Percentiles rank a stretch among this genome's conserved stretches.
Conservation (phyloP, 2,888 invertebrate genomes). For the Plebejus argus region DNA sequence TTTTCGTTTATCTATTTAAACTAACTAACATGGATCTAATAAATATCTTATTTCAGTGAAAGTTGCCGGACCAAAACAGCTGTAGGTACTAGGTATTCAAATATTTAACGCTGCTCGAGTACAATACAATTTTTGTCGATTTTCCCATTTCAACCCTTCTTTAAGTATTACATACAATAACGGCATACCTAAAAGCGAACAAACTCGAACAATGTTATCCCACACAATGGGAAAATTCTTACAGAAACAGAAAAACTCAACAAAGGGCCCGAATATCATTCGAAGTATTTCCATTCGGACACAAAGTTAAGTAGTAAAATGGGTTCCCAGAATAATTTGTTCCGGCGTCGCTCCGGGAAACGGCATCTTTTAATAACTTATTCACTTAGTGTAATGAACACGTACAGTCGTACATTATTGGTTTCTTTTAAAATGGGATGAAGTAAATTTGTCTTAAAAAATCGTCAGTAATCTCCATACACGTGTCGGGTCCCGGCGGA, state of each 20-base stretch:
- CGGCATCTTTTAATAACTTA: background rate
- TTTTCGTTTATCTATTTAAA: too few species aligned
- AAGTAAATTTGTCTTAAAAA: background rate
- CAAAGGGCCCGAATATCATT: conserved; percentile 8
- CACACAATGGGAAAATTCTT: background rate
- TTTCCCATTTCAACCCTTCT: background rate
- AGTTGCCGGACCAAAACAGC: too few species aligned
- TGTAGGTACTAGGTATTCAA: too few species aligned
- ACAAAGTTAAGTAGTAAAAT: conserved; percentile 2
- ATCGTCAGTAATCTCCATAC: background rate
- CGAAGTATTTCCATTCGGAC: conserved; percentile 3
- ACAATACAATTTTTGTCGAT: background rate
- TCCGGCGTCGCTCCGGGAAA: background rate
- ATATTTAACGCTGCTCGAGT: background rate
- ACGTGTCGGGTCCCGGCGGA: background rate
- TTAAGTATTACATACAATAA: conserved; percentile 1
- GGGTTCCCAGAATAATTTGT: background rate
- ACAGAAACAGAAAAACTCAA: conserved; percentile 14
- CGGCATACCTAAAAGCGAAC: background rate
- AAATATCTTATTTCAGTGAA: too few species aligned
- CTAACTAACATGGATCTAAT: too few species aligned
- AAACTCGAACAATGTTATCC: background rate
- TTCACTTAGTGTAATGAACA: background rate
- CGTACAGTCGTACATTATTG: too few species aligned
- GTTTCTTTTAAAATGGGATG: background rate